phyloP scores from a whole-genome alignment of 2,797 vertebrate species.

The Sebastes reedi region DNA sequence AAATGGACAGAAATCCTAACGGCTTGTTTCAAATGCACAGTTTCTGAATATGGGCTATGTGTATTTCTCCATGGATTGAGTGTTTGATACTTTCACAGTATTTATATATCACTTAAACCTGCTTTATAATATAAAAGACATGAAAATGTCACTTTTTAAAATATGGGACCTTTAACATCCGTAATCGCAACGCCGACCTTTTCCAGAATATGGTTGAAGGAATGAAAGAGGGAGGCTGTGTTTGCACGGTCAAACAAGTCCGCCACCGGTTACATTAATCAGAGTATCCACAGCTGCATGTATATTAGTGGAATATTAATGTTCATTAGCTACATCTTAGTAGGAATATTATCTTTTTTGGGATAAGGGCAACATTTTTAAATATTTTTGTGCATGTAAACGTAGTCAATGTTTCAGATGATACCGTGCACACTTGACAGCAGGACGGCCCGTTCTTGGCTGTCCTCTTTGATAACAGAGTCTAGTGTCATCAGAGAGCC shows the following conservation, averaged over 20 bases:
- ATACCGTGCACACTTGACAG: conserved; percentile 4
- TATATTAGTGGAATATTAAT: not conserved
- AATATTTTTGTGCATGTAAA: not conserved
- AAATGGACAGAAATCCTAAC: too few species aligned
- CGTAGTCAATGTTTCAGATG: not conserved
- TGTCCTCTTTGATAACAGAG: conserved; percentile 19
- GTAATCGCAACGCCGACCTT: not conserved
- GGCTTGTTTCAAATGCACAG: too few species aligned
- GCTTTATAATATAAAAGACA: too few species aligned
- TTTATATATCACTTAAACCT: too few species aligned
- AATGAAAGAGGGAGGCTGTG: not conserved
- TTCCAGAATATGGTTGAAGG: not conserved
- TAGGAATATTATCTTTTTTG: not conserved
- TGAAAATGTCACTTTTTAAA: too few species aligned
- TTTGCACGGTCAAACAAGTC: too few species aligned
- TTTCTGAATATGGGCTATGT: too few species aligned
- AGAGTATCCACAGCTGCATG: not conserved
- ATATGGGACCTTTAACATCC: too few species aligned
- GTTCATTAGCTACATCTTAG: not conserved
- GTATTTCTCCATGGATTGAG: too few species aligned
- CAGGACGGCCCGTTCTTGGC: not conserved
- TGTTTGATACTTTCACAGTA: too few species aligned
- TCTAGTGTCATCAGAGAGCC: conserved; percentile 24
- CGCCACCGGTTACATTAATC: too few species aligned
- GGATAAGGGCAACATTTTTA: not conserved